These are phyloP conservation scores for Oxytorus armatus DNA, from an alignment of 2,888 invertebrate species.

Conservation along the genomic window DNA sequence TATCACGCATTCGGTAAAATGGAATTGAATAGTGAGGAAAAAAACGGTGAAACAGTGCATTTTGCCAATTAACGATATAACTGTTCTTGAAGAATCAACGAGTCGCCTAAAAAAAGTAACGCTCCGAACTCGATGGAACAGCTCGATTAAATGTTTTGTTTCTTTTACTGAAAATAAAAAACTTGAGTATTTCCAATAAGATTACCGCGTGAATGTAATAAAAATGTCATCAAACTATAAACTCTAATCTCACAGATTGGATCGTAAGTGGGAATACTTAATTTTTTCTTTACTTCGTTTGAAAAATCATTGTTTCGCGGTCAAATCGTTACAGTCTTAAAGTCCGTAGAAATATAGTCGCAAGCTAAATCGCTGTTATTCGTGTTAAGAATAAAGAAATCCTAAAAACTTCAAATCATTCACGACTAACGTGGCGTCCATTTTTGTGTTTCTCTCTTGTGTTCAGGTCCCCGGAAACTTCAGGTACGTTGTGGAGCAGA, in stretches of 20 bases:
- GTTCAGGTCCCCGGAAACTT: slow-evolving; percentile 98
- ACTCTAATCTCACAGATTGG: not conserved
- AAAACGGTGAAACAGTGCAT: not conserved
- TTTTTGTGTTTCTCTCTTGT: not conserved
- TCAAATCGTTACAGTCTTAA: slow-evolving; percentile 58
- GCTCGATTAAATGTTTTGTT: not conserved
- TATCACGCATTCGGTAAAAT: too few relatives aligned
- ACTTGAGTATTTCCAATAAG: slow-evolving; percentile 1
- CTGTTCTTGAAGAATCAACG: too few relatives aligned
- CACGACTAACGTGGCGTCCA: slow-evolving; percentile 17
- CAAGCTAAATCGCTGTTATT: slow-evolving; percentile 54
- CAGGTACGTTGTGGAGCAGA: slow-evolving; percentile 98
- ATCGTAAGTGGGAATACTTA: not conserved
- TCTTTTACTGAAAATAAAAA: not conserved
- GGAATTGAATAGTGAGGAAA: not conserved
- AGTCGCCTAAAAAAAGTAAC: too few relatives aligned
- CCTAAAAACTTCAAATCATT: not conserved
- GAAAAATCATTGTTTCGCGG: not conserved
- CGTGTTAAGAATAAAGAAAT: slow-evolving; percentile 15
- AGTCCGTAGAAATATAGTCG: slow-evolving; percentile 52
- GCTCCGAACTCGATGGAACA: slow-evolving; percentile 1
- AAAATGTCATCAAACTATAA: not conserved
- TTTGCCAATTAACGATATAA: too few relatives aligned
- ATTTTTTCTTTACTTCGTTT: not conserved
- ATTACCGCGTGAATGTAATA: not conserved